Conservation (phyloP, 2,888 invertebrate species). For the Sussaba pulchella region DNA sequence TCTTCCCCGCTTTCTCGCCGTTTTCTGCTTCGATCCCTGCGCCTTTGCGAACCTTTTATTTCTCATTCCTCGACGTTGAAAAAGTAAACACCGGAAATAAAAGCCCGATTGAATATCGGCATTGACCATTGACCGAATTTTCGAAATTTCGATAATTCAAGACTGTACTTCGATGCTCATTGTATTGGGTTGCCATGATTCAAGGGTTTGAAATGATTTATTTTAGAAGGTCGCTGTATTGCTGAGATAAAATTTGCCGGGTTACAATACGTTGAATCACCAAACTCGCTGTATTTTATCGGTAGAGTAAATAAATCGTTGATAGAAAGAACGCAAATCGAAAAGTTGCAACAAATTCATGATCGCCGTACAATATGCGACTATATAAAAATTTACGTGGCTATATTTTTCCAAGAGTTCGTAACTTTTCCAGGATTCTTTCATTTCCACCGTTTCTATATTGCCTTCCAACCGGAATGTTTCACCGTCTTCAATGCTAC, state of each 20-base stretch:
- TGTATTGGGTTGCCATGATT: background rate
- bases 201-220: background rate
- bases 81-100: background rate
- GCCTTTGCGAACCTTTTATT: background rate
- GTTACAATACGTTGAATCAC: too few species aligned
- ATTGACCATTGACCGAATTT: too few species aligned
- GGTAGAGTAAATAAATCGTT: too few species aligned
- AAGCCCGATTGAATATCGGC: background rate
- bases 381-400: background rate
- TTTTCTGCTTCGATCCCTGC: background rate
- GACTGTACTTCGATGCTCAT: background rate
- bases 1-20: background rate
- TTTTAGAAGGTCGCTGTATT: too few species aligned
- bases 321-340: too few species aligned
- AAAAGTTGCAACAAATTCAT: background rate
- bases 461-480: background rate
- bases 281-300: too few species aligned
- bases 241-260: too few species aligned
- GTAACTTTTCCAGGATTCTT: slow-evolving; percentile 27
- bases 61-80: background rate
- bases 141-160: background rate
- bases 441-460: slow-evolving; percentile 1
- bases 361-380: background rate
- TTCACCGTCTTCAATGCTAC: slow-evolving; percentile 12
- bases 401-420: slow-evolving; percentile 8